phyloP scores from a whole-genome alignment of 2,113 vertebrate genomes.

The Centropristis striata region DNA sequence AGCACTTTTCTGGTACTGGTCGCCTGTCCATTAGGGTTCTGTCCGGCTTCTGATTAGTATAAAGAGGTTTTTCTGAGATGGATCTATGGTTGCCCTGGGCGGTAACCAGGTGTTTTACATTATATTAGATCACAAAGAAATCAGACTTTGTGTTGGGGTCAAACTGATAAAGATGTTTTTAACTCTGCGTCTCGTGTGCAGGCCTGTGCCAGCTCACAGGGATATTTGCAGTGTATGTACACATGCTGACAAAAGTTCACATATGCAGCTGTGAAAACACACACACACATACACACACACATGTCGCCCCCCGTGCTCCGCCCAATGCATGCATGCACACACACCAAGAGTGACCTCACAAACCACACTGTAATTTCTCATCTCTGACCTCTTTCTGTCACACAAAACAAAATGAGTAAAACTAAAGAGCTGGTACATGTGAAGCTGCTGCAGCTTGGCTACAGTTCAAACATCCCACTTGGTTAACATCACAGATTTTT shows the following conservation, averaged over 20 bases:
- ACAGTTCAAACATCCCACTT: slow-evolving; percentile 4
- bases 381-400: slow-evolving; percentile 68
- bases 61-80: too few species aligned
- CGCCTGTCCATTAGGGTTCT: too few species aligned
- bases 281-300: slow-evolving; percentile 24
- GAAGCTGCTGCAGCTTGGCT: slow-evolving; percentile 24
- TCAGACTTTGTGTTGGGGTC: background rate
- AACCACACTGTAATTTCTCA: slow-evolving; percentile 48
- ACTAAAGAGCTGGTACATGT: slow-evolving; percentile 11
- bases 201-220: slow-evolving; percentile 1
- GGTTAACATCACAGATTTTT: background rate
- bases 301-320: background rate
- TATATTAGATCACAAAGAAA: background rate
- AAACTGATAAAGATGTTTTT: background rate
- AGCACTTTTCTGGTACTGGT: too few species aligned
- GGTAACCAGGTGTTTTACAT: background rate
- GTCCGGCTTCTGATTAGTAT: too few species aligned
- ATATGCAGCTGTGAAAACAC: slow-evolving; percentile 59
- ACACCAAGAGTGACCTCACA: slow-evolving; percentile 43
- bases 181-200: background rate
- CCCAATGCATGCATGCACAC: slow-evolving; percentile 40
- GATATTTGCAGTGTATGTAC: background rate
- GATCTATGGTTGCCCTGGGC: too few species aligned
- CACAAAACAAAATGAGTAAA: slow-evolving; percentile 27
- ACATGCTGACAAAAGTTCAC: slow-evolving; percentile 46